Evolutionary conservation across 2,888 invertebrate species (phyloP).

Genomic region (Drosophila conformis): DNA sequence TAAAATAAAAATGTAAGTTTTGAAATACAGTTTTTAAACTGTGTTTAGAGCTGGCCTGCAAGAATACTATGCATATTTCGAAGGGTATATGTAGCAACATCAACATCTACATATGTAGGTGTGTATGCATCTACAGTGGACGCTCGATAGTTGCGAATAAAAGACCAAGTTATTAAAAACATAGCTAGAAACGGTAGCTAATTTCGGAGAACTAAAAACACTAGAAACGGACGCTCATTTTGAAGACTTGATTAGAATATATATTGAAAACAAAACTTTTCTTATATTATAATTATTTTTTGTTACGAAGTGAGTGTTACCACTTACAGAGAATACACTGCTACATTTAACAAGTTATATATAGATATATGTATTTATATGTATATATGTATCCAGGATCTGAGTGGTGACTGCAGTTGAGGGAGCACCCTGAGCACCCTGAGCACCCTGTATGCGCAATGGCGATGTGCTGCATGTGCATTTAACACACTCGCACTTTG

Average conservation of each 20-base stretch:
- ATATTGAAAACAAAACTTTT: neutral
- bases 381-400: neutral
- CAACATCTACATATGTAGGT: neutral
- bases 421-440: constrained; percentile 48
- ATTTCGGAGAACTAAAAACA: neutral
- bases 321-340: neutral
- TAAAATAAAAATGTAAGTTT: neutral
- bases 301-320: neutral
- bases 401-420: neutral
- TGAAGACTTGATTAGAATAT: too few relatives aligned
- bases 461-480: constrained; percentile 62
- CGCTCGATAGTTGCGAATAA: neutral
- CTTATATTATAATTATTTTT: neutral
- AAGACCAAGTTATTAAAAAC: neutral
- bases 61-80: neutral
- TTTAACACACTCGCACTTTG: constrained; percentile 54
- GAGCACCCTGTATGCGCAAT: constrained; percentile 56
- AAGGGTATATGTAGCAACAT: neutral
- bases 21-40: neutral
- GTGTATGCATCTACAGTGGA: neutral
- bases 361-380: too few relatives aligned
- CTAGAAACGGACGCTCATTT: too few relatives aligned
- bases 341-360: too few relatives aligned
- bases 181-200: neutral
- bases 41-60: neutral